phyloP scores from a whole-genome alignment of 2,113 vertebrate species.

The Anhinga rufa region DNA sequence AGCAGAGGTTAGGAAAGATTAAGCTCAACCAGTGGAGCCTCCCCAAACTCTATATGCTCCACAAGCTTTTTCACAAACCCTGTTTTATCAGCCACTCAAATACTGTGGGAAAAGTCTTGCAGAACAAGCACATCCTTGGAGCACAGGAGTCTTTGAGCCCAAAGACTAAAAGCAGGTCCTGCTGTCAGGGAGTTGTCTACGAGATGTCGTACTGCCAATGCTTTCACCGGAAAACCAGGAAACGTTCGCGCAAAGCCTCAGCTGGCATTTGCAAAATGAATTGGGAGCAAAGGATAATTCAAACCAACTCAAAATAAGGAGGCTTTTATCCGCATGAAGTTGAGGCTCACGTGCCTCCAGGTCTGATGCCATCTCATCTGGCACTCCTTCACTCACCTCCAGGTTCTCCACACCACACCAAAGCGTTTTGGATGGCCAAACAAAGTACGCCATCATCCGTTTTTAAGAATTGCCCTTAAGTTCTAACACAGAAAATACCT shows the following conservation, averaged over 20 bases:
- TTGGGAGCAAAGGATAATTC: neutral
- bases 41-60: no score
- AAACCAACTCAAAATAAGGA: neutral
- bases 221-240: neutral
- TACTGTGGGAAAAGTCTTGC: no score
- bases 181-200: no score
- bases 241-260: neutral
- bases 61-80: neutral
- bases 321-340: neutral
- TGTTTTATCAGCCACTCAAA: neutral
- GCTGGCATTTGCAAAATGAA: neutral
- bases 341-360: neutral
- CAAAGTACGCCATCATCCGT: neutral
- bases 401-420: neutral
- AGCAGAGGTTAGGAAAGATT: neutral
- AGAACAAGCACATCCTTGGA: neutral
- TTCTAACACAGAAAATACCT: neutral
- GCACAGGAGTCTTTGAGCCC: neutral
- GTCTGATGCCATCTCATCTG: neutral
- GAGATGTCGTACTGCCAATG: neutral
- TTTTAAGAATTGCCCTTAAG: neutral
- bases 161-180: neutral
- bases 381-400: neutral
- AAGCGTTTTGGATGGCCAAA: neutral
- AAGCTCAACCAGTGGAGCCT: neutral